Percentiles rank a stretch among this genome's conserved stretches.
Conservation (phyloP, 2,797 vertebrate genomes). For the Pseudochirops corinnae region DNA sequence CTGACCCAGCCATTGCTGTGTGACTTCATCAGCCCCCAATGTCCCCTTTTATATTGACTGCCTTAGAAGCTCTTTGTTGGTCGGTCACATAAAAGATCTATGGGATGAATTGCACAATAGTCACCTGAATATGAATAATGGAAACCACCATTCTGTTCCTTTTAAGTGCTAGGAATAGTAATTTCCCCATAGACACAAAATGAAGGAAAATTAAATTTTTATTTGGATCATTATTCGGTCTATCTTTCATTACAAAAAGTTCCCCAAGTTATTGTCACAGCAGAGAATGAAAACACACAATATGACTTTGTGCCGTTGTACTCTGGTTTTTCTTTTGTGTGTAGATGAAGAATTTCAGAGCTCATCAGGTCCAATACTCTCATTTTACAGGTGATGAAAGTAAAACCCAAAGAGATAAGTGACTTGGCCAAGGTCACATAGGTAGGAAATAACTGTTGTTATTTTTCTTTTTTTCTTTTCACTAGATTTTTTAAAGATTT, state of each 20-base stretch:
- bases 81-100: conserved; percentile 56
- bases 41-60: conserved; percentile 58
- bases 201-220: conserved; percentile 76
- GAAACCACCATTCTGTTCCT: conserved; percentile 66
- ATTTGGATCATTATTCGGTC: conserved; percentile 62
- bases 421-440: background rate
- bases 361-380: background rate
- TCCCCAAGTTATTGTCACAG: conserved; percentile 64
- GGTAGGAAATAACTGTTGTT: background rate
- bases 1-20: conserved; percentile 31
- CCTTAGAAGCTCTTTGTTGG: conserved; percentile 40
- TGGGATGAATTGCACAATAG: conserved; percentile 50
- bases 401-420: background rate
- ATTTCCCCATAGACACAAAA: conserved; percentile 62
- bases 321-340: conserved; percentile 49
- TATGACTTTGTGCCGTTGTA: conserved; percentile 56
- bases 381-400: background rate
- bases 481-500: background rate
- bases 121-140: conserved; percentile 67
- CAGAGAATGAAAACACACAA: conserved; percentile 52
- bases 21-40: conserved; percentile 46
- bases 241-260: conserved; percentile 65
- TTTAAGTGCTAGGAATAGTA: conserved; percentile 58
- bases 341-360: conserved; percentile 55
- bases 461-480: background rate